Conservation (phyloP, 2,888 invertebrate species). For the Chrysotoxum bicinctum region DNA sequence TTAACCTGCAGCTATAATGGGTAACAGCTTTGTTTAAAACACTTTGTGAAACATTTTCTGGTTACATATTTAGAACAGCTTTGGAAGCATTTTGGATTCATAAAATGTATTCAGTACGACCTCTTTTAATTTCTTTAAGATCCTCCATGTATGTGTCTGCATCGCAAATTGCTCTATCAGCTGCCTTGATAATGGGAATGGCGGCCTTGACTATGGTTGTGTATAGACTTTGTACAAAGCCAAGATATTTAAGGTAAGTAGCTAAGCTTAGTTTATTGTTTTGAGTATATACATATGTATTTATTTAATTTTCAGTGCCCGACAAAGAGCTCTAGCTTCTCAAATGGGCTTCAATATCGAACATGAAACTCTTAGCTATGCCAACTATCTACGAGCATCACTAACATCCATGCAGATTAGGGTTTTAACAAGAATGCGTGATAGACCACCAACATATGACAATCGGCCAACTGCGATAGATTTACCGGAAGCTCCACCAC, state of each 20-base stretch:
- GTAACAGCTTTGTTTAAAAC: background rate
- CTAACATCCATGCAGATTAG: conserved; percentile 74
- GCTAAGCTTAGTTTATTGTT: background rate
- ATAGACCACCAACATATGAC: conserved; percentile 75
- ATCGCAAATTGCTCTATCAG: conserved; percentile 74
- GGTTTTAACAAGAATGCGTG: conserved; percentile 73
- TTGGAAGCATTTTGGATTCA: background rate
- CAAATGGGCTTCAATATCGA: conserved; percentile 41
- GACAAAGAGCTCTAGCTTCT: conserved; percentile 61
- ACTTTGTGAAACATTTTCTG: background rate
- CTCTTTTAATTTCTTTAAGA: background rate
- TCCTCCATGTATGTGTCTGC: conserved; percentile 71
- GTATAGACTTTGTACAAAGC: conserved; percentile 74
- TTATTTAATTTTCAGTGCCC: conserved; percentile 51
- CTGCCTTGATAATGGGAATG: conserved; percentile 75
- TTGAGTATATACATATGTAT: background rate
- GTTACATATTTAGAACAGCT: background rate
- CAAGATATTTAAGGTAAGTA: conserved; percentile 73
- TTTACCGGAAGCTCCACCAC: conserved; percentile 72
- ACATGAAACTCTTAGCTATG: conserved; percentile 44
- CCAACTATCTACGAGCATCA: conserved; percentile 71
- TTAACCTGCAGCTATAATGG: conserved; percentile 36
- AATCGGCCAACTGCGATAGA: conserved; percentile 16
- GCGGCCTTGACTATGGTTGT: conserved; percentile 74
- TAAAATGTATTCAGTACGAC: background rate